Evolutionary conservation across 2,888 invertebrate genomes (phyloP).

Genomic region (Zaprionus obscuricornis): DNA sequence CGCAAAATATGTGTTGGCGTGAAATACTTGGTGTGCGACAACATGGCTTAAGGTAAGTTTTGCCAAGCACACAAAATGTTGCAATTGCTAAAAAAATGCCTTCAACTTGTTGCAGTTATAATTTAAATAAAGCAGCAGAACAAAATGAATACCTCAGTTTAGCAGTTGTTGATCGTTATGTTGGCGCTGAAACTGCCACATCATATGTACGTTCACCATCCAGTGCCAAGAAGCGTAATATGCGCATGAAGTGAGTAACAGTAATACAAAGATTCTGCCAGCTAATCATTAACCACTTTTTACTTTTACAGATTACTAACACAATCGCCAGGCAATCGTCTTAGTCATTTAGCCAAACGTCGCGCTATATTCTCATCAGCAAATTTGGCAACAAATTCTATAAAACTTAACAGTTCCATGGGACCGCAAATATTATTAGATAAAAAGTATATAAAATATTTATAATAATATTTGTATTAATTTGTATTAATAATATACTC

Average conservation of each 20-base stretch:
- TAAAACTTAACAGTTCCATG: constrained; percentile 75
- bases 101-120: constrained; percentile 86
- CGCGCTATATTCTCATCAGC: constrained; percentile 91
- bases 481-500: background rate
- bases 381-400: constrained; percentile 84
- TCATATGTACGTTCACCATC: constrained; percentile 83
- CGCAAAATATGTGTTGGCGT: constrained; percentile 85
- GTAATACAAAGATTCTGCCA: background rate
- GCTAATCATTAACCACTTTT: constrained; percentile 18
- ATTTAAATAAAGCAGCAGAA: constrained; percentile 88
- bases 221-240: constrained; percentile 87
- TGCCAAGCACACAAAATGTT: no score
- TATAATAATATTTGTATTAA: background rate
- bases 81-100: constrained; percentile 21
- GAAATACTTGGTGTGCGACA: constrained; percentile 86
- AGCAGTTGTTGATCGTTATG: constrained; percentile 88
- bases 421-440: constrained; percentile 81
- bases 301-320: constrained; percentile 78
- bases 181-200: constrained; percentile 90
- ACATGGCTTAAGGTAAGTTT: constrained; percentile 89
- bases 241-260: constrained; percentile 85
- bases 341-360: constrained; percentile 90
- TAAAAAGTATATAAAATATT: constrained; percentile 69
- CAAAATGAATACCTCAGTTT: constrained; percentile 88
- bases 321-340: constrained; percentile 89